A percentile compares a stretch with the other conserved stretches of the same genome.
Conservation (phyloP, 2,888 invertebrate genomes). For the Machimus rusticus region DNA sequence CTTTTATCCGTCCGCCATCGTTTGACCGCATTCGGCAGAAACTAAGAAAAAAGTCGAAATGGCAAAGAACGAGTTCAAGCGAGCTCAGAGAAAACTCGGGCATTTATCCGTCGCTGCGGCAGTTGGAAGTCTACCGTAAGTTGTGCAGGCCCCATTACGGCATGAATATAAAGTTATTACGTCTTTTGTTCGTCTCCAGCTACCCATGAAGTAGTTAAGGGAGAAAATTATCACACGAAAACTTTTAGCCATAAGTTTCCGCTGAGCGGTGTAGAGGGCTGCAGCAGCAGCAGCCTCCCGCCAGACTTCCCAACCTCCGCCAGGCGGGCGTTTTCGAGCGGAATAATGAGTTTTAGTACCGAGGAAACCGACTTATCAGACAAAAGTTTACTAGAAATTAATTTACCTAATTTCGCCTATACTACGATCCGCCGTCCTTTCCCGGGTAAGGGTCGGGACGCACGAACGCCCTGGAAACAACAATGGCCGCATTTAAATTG, state of each 20-base stretch:
- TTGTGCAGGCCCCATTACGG: background rate
- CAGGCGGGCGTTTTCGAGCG: background rate
- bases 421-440: background rate
- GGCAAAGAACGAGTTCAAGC: background rate
- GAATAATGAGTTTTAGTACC: background rate
- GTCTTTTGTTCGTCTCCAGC: background rate
- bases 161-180: background rate
- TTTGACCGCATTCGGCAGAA: background rate
- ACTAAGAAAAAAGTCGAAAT: background rate
- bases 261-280: background rate
- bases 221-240: background rate
- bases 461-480: background rate
- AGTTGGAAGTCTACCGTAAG: background rate
- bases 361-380: background rate
- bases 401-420: slow-evolving; percentile 19
- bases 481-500: background rate
- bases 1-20: background rate
- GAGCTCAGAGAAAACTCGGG: background rate
- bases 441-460: background rate
- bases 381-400: slow-evolving; percentile 3
- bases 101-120: background rate
- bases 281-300: background rate
- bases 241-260: background rate
- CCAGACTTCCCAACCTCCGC: background rate
- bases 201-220: background rate